Percentiles rank a stretch among this genome's conserved stretches.
Conservation (phyloP, 2,888 invertebrate species). For the Eledone cirrhosa region DNA sequence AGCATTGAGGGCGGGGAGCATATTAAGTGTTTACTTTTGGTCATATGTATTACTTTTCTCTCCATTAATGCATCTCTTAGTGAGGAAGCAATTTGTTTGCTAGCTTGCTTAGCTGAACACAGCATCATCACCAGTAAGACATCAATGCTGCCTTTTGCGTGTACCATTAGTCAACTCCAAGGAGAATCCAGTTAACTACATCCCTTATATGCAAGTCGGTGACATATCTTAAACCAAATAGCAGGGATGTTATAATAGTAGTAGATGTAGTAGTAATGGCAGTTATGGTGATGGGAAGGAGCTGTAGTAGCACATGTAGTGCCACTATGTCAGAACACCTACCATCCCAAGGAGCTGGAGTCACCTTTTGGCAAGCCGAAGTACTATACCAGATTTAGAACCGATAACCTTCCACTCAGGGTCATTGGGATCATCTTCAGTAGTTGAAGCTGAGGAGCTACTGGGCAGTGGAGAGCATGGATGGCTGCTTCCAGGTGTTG, state of each 20-base stretch:
- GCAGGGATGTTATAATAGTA: not conserved
- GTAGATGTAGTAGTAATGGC: slow-evolving; percentile 14
- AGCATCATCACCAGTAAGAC: no score
- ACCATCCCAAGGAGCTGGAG: not conserved
- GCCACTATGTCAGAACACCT: slow-evolving; percentile 11
- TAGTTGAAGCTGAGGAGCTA: slow-evolving; percentile 46
- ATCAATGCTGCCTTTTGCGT: no score
- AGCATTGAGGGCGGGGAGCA: no score
- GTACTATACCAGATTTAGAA: slow-evolving; percentile 23
- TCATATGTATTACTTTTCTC: no score
- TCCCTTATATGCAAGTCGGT: no score
- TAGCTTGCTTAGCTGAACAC: no score
- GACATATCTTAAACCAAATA: not conserved
- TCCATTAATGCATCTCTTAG: no score
- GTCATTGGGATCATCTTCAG: slow-evolving; percentile 56
- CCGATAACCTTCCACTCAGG: slow-evolving; percentile 59
- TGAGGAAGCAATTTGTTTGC: no score
- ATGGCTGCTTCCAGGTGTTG: slow-evolving; percentile 36
- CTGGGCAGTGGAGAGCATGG: slow-evolving; percentile 52
- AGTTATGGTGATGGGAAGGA: not conserved
- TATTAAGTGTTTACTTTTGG: no score
- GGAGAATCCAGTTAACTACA: no score
- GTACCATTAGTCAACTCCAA: no score
- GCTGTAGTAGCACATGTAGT: not conserved
- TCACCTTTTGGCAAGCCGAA: slow-evolving; percentile 23